Base-by-base conservation (phyloP, 2,113 vertebrate species). In the Oceanodroma tethys region DNA sequence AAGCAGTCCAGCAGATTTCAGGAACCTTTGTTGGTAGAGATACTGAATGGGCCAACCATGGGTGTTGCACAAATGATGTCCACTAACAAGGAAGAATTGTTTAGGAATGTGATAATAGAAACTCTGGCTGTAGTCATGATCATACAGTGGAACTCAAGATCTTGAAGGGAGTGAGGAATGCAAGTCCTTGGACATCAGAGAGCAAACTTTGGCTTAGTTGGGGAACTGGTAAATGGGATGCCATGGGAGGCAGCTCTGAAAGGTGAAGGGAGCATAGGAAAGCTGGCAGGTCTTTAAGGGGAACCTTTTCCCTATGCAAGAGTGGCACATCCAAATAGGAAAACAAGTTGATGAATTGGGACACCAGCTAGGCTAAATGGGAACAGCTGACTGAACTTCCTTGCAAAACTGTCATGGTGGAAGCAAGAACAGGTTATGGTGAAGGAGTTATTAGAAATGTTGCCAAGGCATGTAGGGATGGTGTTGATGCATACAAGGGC, bases 401-500 rank as follows among this genome's bases (percentile, higher is more conserved):
- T 60, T 62, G 32, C 9, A 52, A 72, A 82, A 59, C 34, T 59
- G 2, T 19, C 4, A 8, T 36, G 53, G 59, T 73, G 62, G 52
- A 92, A 84, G 32, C 40, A 75, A 40, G 72, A 79, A 45, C 45
- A 63, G 30, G 21, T 65, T n/a, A 45, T 36, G 32, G 23, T 1
- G 0, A 75, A 75, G 40, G n/a, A 67, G 12, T 68, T 81, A 27
- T 0, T 43, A 36, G 45, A 87, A 78, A 32, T 36, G 38, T 20
- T 72, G 32, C 23, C 4, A 34, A 52, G 48, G 62, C 2, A 0
- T 0, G 1, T 34, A n/a, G 43, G n/a, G 23, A 30, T 43, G 10
- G 11, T 75, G 66, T 11, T 70, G 67, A 80, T 0, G 6, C 2
- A 21, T 3, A 8, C 13, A 47, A 45, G 32, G n/a, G 67, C 19